phyloP scores from a whole-genome alignment of 2,797 vertebrate genomes.

The Xenops minutus region DNA sequence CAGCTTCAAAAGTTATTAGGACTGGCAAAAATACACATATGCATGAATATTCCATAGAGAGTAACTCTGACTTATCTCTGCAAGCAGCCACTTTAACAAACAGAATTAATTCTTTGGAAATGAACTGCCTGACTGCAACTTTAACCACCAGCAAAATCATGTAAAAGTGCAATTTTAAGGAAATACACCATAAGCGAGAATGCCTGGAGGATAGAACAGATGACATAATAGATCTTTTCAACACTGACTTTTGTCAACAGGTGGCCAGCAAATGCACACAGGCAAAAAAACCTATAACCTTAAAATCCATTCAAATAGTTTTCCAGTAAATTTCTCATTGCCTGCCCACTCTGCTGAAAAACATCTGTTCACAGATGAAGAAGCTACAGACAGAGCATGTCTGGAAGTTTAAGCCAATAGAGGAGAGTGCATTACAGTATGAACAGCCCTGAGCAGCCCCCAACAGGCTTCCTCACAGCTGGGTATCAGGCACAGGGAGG shows the following conservation, averaged over 20 bases:
- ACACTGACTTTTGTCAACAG: slow-evolving; percentile 20
- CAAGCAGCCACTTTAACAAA: neutral
- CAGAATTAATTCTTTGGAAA: neutral
- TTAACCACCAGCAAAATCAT: neutral
- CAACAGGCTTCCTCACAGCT: neutral
- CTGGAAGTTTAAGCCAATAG: neutral
- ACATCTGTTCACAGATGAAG: slow-evolving; percentile 28
- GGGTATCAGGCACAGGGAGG: neutral
- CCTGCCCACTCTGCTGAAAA: slow-evolving; percentile 7
- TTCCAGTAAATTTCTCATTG: slow-evolving; percentile 15
- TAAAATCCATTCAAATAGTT: slow-evolving; percentile 10
- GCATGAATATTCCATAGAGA: neutral
- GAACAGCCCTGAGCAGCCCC: neutral
- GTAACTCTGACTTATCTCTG: neutral
- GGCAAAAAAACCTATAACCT: neutral
- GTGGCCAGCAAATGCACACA: neutral
- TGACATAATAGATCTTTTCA: slow-evolving; percentile 6
- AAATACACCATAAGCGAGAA: neutral
- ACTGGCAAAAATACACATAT: neutral
- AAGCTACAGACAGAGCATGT: neutral
- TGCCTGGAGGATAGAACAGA: neutral
- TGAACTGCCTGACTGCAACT: neutral
- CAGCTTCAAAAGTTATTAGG: neutral
- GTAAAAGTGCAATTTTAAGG: neutral
- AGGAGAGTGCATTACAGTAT: rapidly evolving